Base-by-base conservation (phyloP, 2,888 invertebrate species). In the Abrostola triplasia region DNA sequence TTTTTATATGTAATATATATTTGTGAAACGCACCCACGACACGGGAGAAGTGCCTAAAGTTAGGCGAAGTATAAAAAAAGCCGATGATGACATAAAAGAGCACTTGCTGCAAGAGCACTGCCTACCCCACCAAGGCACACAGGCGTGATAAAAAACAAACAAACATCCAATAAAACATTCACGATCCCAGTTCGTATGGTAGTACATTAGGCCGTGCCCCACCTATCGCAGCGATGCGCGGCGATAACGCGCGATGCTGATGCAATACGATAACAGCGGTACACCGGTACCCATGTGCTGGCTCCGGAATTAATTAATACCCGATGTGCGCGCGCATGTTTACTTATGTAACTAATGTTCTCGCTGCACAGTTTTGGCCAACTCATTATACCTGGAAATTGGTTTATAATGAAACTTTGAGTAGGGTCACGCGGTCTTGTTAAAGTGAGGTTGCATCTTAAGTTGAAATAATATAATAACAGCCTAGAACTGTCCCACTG, bases 221-320 rank as follows among this genome's bases (percentile, higher is more conserved):
- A 56, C 42, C 54, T 70, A 76, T 77, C 69, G 53, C 56, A 11
- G 53, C 64, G 73, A 80, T 73, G 62, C 41, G 12, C 51, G 6
- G 41, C 73, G 81, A 81, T 80, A 81, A 67, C 44, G 55, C 36
- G 74, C 78, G 78, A 79, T 81, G 65, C 59, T 69, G 73, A 71
- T 64, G 59, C 73, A 76, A 80, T 77, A 62, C 56, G 67, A 76
- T 77, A 72, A 55, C 24, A 24, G 1, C 59, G 48, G 11, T 44
- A 52, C 44, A 55, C 51, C 35, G 70, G 38, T 69, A 59, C 59
- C 64, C 61, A 58, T 64, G 60, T 69, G 67, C 60, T 60, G 50
- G 51, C 57, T 36, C 50, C 63, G 53, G 61, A 80, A 81, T 77
- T 80, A 80, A 80, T 80, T 80, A 80, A 71, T 79, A 50, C 59